Percentiles rank a stretch among this genome's conserved stretches.
Conservation (phyloP, 2,797 vertebrate genomes). For the Lagodon rhomboides region DNA sequence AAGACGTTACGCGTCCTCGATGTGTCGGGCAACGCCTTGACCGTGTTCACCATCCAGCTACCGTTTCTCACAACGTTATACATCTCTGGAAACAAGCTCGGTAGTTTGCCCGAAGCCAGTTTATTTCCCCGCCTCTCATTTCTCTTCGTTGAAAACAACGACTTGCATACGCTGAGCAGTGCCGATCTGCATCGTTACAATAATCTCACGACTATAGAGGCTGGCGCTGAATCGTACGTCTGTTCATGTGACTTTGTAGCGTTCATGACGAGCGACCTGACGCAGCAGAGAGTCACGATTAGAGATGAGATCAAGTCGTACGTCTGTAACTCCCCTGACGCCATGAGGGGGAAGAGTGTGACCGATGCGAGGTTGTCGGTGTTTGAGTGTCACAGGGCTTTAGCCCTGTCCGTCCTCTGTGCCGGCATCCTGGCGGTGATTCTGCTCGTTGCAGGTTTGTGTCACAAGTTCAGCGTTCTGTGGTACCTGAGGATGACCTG, state of each 20-base stretch:
- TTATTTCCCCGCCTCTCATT: slow-evolving; percentile 50
- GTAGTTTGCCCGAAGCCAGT: slow-evolving; percentile 39
- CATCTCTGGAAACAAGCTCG: slow-evolving; percentile 80
- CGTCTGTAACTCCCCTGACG: slow-evolving; percentile 64
- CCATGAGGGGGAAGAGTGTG: slow-evolving; percentile 1
- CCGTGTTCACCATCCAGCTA: slow-evolving; percentile 68
- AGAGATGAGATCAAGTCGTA: slow-evolving; percentile 74
- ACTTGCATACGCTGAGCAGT: slow-evolving; percentile 73
- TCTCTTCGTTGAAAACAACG: slow-evolving; percentile 79
- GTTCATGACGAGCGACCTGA: slow-evolving; percentile 57
- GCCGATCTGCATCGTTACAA: slow-evolving; percentile 58
- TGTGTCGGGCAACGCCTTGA: slow-evolving; percentile 82
- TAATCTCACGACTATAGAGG: slow-evolving; percentile 71
- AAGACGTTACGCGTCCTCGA: slow-evolving; percentile 80
- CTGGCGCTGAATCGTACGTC: slow-evolving; percentile 76
- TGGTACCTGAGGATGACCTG: slow-evolving; percentile 88
- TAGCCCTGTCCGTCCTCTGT: slow-evolving; percentile 63
- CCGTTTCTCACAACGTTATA: slow-evolving; percentile 67
- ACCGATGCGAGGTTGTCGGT: slow-evolving; percentile 41
- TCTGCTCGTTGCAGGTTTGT: slow-evolving; percentile 47
- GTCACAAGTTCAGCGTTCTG: slow-evolving; percentile 74
- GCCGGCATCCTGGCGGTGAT: slow-evolving; percentile 54
- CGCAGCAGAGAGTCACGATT: slow-evolving; percentile 36
- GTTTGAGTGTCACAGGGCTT: slow-evolving; percentile 79
- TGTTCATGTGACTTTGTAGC: slow-evolving; percentile 87